Evolutionary conservation across 2,113 vertebrate species (phyloP), one percentile per base, ranked within the genome.

Genomic region (Desmodus rotundus): DNA sequence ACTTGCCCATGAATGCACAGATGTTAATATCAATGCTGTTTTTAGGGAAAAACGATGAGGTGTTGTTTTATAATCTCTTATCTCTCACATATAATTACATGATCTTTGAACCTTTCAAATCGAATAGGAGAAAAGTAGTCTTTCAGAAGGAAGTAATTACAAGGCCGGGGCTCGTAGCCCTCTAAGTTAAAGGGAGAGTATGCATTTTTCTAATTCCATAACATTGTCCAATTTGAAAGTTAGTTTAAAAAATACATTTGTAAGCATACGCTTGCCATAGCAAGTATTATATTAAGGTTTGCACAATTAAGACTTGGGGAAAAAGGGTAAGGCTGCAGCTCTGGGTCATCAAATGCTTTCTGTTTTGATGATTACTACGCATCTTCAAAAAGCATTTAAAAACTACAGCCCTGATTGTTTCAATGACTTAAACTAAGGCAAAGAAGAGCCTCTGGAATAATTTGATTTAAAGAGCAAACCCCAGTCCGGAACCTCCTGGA

Each of bases 121-220:
- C 80, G 97, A 93, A 96, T 85, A 47, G 38, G 50, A 97, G 86
- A 97, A 91, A 97, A 94, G 73, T 89, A 52, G 91, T 61, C 83
- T 95, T 97, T 97, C 87, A 84, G 97, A 97, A 95, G 47, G 81
- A 95, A 94, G 85, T 84, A 95, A 97, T 89, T 98, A 45, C 67
- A 96, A 77, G 85, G 84, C 31, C 81, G 82, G 33, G 28, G 33
- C 76, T 58, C 86, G n/a, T 33, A 83, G 84, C 92, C 12, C 24
- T 96, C 45, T 92, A 78, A 91, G 86, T 82, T 89, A 94, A 90
- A 43, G 41, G 50, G 65, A 73, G 31, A 74, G 43, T 73, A 76
- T 38, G 63, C 19, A 78, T 92, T 72, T 95, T 77, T 82, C 43
- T 54, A 87, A 91, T 14, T 54, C 67, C 16, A 15, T 72, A 41